Evolutionary conservation across 2,113 vertebrate species (phyloP).

Genomic region (cat (Felis catus)): F.catus_Fca126_mat1.0 CM031421.1:49159001-49159500

Average conservation of each 20-base stretch:
- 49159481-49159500: not conserved
- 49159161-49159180: not conserved
- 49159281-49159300: not conserved
- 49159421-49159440: constrained; percentile 4
- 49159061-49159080: not conserved
- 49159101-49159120: not conserved
- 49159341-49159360: not conserved
- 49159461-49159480: not conserved
- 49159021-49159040: not conserved
- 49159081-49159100: not conserved
- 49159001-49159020: not conserved
- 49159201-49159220: not conserved
- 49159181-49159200: not conserved
- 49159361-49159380: not conserved
- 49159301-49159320: fast-evolving
- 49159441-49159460: not conserved
- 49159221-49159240: not conserved
- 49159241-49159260: not conserved
- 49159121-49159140: fast-evolving
- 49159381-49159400: not conserved
- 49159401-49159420: not conserved
- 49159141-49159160: not conserved
- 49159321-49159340: not conserved
- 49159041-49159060: not conserved
- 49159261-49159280: not conserved